Evolutionary conservation across 2,888 invertebrate species (phyloP), one percentile per base, ranked within the genome.

Genomic region (Toxonevra muliebris): DNA sequence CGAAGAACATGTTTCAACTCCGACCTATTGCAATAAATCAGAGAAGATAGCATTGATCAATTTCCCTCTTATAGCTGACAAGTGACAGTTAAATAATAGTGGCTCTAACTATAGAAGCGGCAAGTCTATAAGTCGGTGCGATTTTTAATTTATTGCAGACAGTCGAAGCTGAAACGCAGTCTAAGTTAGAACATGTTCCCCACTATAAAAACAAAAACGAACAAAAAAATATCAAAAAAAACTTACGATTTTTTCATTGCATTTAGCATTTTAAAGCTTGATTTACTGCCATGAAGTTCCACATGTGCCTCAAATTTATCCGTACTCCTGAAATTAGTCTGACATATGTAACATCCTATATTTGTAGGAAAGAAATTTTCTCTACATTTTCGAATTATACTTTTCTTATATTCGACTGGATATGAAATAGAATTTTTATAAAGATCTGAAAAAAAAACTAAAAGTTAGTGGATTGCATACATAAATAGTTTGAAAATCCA

Each of bases 311-410:
- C 82, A 43, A 76, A 83, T 42, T 74, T 69, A 9, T 75, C 75
- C 62, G 79, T 78, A 12, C 61, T 73, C 15, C 62, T 53, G 42
- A 83, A 84, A 71, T 83, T 82, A 30, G 67, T 54, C 66, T 84
- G 80, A 43, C 84, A 84, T 53, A 84, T 79, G 45, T 74, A 80
- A 69, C 84, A 84, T 1, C 82, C 80, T 70, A 79, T 69, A 42
- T 71, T 80, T 30, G 71, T 77, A 2, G 80, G 69, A 40, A 55
- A 68, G 73, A 81, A 84, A 11, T 76, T 63, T 1, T 42, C 12
- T 0, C 62, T 48, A 1, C 69, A 69, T 2, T 40, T 1, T 66
- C 76, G 76, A 3, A 63, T n/a, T 59, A 69, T 68, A 0, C 76
- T 77, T 19, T 76, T 80, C 65, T 81, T 74, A 66, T 79, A 83